These are phyloP conservation scores for Hypselothyrea guttata DNA, from an alignment of 2,888 invertebrate genomes.

Conservation along the genomic window DNA sequence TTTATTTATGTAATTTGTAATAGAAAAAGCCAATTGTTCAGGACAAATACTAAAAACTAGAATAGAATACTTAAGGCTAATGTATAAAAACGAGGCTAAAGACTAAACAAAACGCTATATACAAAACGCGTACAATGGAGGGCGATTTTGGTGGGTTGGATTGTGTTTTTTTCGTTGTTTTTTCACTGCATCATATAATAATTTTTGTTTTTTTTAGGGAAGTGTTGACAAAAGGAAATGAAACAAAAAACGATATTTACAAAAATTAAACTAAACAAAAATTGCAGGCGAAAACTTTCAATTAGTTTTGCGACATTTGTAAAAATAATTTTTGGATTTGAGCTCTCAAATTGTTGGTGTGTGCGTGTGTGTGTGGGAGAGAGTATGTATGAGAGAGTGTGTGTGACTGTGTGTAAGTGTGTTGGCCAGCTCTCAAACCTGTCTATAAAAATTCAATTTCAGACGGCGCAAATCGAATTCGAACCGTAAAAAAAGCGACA, in stretches of 20 bases:
- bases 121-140: too few species aligned
- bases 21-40: constrained; percentile 50
- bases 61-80: constrained; percentile 51
- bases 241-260: constrained; percentile 45
- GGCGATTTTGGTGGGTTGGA: constrained; percentile 49
- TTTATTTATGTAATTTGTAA: constrained; percentile 43
- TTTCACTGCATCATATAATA: too few species aligned
- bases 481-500: constrained; percentile 52
- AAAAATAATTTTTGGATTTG: constrained; percentile 70
- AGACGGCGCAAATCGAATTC: constrained; percentile 57
- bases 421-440: constrained; percentile 43
- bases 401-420: constrained; percentile 37
- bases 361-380: constrained; percentile 25
- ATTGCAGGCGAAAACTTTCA: constrained; percentile 17
- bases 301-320: constrained; percentile 27
- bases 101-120: constrained; percentile 56
- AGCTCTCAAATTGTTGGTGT: constrained; percentile 49
- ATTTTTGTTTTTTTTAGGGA: constrained; percentile 9
- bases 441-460: constrained; percentile 62
- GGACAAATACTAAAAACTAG: constrained; percentile 43
- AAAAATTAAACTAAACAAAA: constrained; percentile 47
- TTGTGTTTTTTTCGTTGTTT: constrained; percentile 11
- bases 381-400: constrained; percentile 22
- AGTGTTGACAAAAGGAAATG: constrained; percentile 3
- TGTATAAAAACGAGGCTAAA: constrained; percentile 47